Evolutionary conservation across 1,140 invertebrate species (phyloP).

Genomic region (Drosophila kurseongensis): DNA sequence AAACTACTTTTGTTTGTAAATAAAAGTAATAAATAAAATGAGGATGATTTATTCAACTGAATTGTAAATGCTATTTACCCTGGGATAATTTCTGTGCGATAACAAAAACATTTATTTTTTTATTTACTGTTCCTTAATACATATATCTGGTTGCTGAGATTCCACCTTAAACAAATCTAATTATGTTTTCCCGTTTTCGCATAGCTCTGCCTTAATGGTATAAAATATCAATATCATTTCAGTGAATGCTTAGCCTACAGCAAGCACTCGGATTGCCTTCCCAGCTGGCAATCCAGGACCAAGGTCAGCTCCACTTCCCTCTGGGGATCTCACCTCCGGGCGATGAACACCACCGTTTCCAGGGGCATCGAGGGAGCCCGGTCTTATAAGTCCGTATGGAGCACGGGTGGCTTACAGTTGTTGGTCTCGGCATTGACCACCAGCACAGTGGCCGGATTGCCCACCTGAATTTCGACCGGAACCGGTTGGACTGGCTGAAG

Average conservation of each 20-base stretch:
- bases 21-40: no score
- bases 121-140: no score
- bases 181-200: slow-evolving; percentile 2
- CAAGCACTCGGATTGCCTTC: slow-evolving; percentile 49
- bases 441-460: slow-evolving; percentile 37
- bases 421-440: slow-evolving; percentile 65
- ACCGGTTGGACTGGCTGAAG: slow-evolving; percentile 41
- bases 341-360: slow-evolving; percentile 75
- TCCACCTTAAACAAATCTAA: not conserved
- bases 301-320: slow-evolving; percentile 24
- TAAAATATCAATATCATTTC: slow-evolving; percentile 61
- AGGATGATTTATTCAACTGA: no score
- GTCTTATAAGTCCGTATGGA: slow-evolving; percentile 83
- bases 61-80: no score
- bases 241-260: slow-evolving; percentile 30
- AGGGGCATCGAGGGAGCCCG: slow-evolving; percentile 55
- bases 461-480: slow-evolving; percentile 6
- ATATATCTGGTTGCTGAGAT: slow-evolving; percentile 12
- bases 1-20: no score
- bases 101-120: no score
- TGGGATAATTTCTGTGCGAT: no score
- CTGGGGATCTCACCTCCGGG: slow-evolving; percentile 59
- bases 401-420: slow-evolving; percentile 71
- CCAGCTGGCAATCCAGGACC: slow-evolving; percentile 33
- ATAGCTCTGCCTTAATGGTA: slow-evolving; percentile 1